phyloP scores from a whole-genome alignment of 2,797 vertebrate genomes.

The Nyctalus aviator region DNA sequence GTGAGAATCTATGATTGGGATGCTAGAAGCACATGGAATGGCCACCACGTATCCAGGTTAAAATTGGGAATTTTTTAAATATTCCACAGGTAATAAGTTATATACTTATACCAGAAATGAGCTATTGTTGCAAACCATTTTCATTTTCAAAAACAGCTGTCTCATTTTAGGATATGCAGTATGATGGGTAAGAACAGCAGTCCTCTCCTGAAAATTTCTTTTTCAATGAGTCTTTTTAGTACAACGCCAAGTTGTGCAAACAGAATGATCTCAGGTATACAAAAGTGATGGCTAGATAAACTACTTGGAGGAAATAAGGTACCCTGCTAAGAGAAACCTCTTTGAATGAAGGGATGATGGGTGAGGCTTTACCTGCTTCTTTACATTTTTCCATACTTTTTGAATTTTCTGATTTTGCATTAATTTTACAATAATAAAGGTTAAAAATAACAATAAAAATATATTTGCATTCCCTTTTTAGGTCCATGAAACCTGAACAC shows the following conservation, averaged over 20 bases:
- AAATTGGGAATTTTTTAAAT: not conserved
- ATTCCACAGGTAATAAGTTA: not conserved
- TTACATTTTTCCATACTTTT: not conserved
- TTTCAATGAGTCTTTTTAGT: not conserved
- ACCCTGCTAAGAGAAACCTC: not conserved
- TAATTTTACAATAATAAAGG: constrained; percentile 22
- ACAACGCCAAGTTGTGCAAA: not conserved
- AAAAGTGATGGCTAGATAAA: not conserved
- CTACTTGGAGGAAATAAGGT: not conserved
- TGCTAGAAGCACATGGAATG: not conserved
- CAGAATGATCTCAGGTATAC: not conserved
- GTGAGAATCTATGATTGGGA: not conserved
- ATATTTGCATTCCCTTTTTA: not conserved
- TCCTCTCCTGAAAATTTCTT: not conserved
- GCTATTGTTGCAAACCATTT: not conserved
- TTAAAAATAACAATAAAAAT: not conserved
- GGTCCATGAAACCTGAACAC: not conserved
- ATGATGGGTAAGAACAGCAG: not conserved
- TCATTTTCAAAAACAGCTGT: constrained; percentile 37
- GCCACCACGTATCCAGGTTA: not conserved
- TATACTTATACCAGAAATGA: not conserved
- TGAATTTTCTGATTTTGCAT: constrained; percentile 22
- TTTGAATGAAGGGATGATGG: not conserved
- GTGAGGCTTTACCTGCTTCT: not conserved
- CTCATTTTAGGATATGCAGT: not conserved